Base-by-base conservation (phyloP, 2,888 invertebrate species). In the Penaeus monodon region DNA sequence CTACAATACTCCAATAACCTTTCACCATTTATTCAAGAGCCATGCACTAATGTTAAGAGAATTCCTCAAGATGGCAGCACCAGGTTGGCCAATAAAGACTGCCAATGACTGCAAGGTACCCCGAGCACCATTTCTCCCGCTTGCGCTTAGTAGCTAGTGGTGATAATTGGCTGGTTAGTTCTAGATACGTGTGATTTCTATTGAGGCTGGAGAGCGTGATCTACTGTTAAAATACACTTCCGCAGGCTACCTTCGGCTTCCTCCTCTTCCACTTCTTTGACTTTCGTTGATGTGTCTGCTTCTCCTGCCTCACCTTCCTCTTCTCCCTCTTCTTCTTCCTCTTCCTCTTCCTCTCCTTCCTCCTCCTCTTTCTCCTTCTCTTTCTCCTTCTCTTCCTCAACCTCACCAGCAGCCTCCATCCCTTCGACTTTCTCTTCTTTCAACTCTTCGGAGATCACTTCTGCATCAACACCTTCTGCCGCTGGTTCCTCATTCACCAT, bases 301-400 rank as follows among this genome's bases (percentile, higher is more conserved):
- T 81, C 85, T 57, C 65, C 81, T 66, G 66, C 85, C n/a, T 81
- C 64, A 66, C n/a, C 76, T 49, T 68, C 85, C 77, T 86, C 85
- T 17, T 49, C 81, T 76, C 77, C 85, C 14, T 76, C 81, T 24
- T 64, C 65, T 24, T 79, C 81, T 65, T 49, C 80, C 12, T 63
- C 64, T 17, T 64, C 80, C 27, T 63, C 49, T 24, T 73, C 44
- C 22, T 24, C 73, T 29, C 20, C 64, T 2, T 27, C 68, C 24
- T 81, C 81, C 38, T 49, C 49, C 20, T 38, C 22, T 17, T 57
- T 10, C 17, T 44, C 49, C 73, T 57, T 27, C 44, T 38, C 76
- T 22, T 76, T 49, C 12, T 76, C 76, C 20, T n/a, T 57, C 44
- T 33, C 74, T 24, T 22, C 29, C 74, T 76, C n/a, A n/a, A 57